phyloP scores from a whole-genome alignment of 2,888 invertebrate genomes.

The Xanthia icteritia region DNA sequence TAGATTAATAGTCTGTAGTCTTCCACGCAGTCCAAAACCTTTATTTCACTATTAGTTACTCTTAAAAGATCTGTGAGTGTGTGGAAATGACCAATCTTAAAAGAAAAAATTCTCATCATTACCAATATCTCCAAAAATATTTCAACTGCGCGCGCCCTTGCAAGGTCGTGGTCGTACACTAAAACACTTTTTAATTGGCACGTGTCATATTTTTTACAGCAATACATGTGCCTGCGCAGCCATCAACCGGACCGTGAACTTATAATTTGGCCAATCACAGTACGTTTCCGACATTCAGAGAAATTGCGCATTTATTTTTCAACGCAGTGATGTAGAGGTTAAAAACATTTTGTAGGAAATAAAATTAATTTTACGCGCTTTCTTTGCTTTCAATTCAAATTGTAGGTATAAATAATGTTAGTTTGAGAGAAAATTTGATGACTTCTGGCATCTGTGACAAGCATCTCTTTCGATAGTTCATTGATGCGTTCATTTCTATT shows the following conservation, averaged over 20 bases:
- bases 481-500: not conserved
- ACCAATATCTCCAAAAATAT: constrained; percentile 10
- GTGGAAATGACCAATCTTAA: too few relatives aligned
- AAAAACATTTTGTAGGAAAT: constrained; percentile 26
- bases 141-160: constrained; percentile 34
- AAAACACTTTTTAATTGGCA: constrained; percentile 57
- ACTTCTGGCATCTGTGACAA: not conserved
- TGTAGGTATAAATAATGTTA: not conserved
- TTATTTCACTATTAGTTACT: not conserved
- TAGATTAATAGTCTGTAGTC: not conserved
- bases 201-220: constrained; percentile 39
- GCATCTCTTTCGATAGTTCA: constrained; percentile 1
- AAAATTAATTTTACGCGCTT: constrained; percentile 7
- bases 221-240: constrained; percentile 45
- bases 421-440: not conserved
- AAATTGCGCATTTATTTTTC: constrained; percentile 47
- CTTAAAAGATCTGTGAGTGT: not conserved
- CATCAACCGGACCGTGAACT: constrained; percentile 66
- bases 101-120: not conserved
- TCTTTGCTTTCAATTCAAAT: constrained; percentile 8
- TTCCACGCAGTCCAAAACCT: not conserved
- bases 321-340: constrained; percentile 3
- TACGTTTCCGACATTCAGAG: constrained; percentile 29
- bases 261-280: constrained; percentile 48
- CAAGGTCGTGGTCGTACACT: constrained; percentile 50